Evolutionary conservation across 1,140 invertebrate species (phyloP).

Genomic region (Hylaeus volcanicus): DNA sequence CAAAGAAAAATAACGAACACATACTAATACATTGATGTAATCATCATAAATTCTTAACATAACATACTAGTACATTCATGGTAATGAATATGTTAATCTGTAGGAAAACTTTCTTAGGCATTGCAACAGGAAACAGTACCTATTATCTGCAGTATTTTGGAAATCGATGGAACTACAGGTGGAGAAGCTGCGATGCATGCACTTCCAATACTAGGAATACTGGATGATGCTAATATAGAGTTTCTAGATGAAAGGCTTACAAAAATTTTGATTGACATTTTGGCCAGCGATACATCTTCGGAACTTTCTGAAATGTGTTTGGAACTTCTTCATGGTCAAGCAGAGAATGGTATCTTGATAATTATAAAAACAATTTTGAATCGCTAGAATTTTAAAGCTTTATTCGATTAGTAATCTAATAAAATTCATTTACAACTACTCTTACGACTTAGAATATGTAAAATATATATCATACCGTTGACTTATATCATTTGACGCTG

Average conservation of each 20-base stretch:
- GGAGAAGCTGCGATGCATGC: conserved; percentile 85
- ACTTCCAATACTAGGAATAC: conserved; percentile 86
- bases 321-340: conserved; percentile 88
- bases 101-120: conserved; percentile 74
- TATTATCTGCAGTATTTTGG: conserved; percentile 81
- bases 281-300: conserved; percentile 72
- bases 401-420: not conserved
- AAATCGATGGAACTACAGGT: conserved; percentile 75
- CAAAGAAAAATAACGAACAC: not conserved
- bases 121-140: conserved; percentile 86
- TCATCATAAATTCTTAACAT: conserved; percentile 5
- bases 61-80: conserved; percentile 6
- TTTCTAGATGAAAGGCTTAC: conserved; percentile 70
- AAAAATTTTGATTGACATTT: conserved; percentile 69
- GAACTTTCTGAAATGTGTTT: conserved; percentile 88
- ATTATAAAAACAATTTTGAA: not conserved
- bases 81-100: conserved; percentile 39
- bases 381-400: not conserved
- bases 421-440: too few relatives aligned
- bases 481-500: not conserved
- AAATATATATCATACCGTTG: too few relatives aligned
- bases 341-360: conserved; percentile 84
- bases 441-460: too few relatives aligned
- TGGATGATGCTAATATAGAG: conserved; percentile 84
- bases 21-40: not conserved